Evolutionary conservation across 2,113 vertebrate species (phyloP).

Genomic region (Budorcas taxicolor): DNA sequence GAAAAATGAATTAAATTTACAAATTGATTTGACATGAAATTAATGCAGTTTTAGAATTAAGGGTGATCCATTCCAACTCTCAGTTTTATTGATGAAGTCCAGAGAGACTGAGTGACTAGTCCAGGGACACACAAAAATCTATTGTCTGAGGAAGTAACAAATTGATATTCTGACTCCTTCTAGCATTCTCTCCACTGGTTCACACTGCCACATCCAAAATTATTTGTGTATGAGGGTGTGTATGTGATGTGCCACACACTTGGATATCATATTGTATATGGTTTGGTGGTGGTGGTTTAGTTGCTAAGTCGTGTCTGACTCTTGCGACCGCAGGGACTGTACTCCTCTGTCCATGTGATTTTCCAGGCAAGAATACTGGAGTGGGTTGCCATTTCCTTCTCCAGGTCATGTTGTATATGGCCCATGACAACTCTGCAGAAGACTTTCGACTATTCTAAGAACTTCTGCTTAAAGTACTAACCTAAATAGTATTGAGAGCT

Average conservation of each 20-base stretch:
- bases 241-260: not conserved
- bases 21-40: not conserved
- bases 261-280: not conserved
- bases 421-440: not conserved
- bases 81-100: not conserved
- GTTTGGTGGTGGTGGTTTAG: not conserved
- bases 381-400: not conserved
- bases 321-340: accelerated
- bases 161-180: not conserved
- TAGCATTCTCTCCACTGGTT: not conserved
- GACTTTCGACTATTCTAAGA: not conserved
- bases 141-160: not conserved
- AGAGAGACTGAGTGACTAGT: not conserved
- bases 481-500: not conserved
- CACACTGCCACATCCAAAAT: not conserved
- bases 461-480: not conserved
- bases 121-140: not conserved
- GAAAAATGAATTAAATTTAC: slow-evolving; percentile 5
- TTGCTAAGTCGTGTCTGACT: accelerated
- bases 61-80: not conserved
- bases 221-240: not conserved
- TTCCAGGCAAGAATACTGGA: not conserved
- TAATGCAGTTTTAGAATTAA: not conserved
- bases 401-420: not conserved
- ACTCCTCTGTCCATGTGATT: not conserved